phyloP scores from a whole-genome alignment of 2,113 vertebrate species.

The Cyrtonyx montezumae region DNA sequence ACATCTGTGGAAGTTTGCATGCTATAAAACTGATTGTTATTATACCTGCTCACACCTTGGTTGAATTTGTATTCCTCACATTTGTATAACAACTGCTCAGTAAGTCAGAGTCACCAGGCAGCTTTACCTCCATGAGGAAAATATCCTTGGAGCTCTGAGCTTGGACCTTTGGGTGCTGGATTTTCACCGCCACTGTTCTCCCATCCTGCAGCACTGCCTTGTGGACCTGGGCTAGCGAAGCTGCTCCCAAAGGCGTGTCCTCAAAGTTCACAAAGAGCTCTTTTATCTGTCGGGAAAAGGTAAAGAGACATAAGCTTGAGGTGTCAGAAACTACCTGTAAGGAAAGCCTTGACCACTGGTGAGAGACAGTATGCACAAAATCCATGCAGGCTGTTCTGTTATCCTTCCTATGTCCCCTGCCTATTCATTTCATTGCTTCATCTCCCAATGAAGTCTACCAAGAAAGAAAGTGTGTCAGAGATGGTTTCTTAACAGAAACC shows the following conservation, averaged over 20 bases:
- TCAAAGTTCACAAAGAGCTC: conserved; percentile 93
- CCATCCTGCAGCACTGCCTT: conserved; percentile 92
- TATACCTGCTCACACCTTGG: not conserved
- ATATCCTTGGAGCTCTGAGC: conserved; percentile 92
- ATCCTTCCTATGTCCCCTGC: not conserved
- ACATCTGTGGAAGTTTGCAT: not conserved
- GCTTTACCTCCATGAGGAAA: conserved; percentile 92
- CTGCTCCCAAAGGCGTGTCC: conserved; percentile 89
- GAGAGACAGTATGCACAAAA: not conserved
- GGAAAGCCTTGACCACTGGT: not conserved
- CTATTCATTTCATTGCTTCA: not conserved
- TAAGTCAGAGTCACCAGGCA: not conserved
- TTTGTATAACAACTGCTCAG: not conserved
- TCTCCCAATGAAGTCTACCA: not conserved
- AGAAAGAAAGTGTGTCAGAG: rapidly evolving
- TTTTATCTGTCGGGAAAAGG: conserved; percentile 79
- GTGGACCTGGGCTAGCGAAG: conserved; percentile 98
- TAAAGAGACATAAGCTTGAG: conserved; percentile 22
- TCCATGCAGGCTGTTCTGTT: not conserved
- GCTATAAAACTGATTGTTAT: not conserved
- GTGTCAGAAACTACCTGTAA: not conserved
- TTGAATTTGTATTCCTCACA: rapidly evolving
- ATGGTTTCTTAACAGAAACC: not conserved
- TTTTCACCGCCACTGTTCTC: conserved; percentile 94
- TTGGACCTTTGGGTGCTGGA: conserved; percentile 97